Conservation (phyloP, 2,888 invertebrate species). For the Lissocephala sabroskyi region DNA sequence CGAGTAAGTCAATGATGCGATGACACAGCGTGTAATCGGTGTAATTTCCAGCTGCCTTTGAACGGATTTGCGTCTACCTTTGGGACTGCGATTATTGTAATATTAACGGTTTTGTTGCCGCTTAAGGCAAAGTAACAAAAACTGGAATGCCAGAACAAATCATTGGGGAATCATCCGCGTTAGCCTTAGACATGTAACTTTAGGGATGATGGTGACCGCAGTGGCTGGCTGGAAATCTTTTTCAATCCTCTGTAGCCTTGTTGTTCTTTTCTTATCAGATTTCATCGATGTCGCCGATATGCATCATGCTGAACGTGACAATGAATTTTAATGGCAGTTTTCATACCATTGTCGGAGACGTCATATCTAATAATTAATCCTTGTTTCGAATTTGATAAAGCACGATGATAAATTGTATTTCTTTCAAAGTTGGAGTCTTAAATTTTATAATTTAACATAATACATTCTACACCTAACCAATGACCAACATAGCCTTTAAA, state of each 20-base stretch:
- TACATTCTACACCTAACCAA: no score
- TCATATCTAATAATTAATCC: no score
- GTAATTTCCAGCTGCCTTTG: conserved; percentile 50
- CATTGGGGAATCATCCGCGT: conserved; percentile 35
- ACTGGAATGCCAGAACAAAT: conserved; percentile 6
- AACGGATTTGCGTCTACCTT: conserved; percentile 37
- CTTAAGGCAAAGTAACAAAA: conserved; percentile 49
- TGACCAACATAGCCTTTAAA: no score
- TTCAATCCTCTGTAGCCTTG: conserved; percentile 1
- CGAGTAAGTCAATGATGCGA: conserved; percentile 49
- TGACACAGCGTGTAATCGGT: conserved; percentile 60
- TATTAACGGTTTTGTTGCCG: conserved; percentile 46
- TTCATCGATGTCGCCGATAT: conserved; percentile 18
- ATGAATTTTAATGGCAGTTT: conserved; percentile 50
- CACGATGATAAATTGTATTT: no score
- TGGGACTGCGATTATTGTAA: conserved; percentile 36
- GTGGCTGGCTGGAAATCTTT: conserved; percentile 6
- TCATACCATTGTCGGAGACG: no score
- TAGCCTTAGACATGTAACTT: background rate
- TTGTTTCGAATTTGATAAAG: no score
- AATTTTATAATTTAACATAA: no score
- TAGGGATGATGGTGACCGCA: background rate
- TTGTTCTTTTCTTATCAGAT: conserved; percentile 33
- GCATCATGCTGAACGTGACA: conserved; percentile 24
- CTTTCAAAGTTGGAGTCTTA: no score